Base-by-base conservation (phyloP, 2,113 vertebrate species). In the Thermophis baileyi region DNA sequence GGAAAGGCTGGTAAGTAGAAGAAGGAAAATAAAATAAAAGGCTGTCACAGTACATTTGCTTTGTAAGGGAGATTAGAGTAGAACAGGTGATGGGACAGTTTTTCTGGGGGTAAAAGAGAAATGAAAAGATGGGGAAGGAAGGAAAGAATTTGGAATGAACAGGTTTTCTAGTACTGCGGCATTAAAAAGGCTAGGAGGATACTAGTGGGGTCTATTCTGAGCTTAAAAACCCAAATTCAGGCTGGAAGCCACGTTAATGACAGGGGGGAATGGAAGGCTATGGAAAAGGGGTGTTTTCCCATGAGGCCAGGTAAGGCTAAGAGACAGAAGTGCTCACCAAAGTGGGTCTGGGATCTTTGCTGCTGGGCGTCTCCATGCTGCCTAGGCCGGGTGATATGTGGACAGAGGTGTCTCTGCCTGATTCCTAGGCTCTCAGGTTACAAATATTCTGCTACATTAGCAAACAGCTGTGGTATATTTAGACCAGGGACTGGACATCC, bases 381-480 rank as follows among this genome's bases (percentile, higher is more conserved):
- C 96, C 97, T 92, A 96, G 96, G 97, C 95, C 63, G 96, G 95
- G 97, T 94, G 96, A 96, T 88, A 96, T 97, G 96, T 96, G 97
- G 96, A 91, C 96, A 95, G 93, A 95, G 96, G 97, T 95, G 96
- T 95, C 96, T 96, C 95, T 94, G 96, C 94, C 96, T 94, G 96
- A 97, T 87, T 40, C 95, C 96, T 95, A 94, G 93, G 97, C 97
- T 97, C 97, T 99, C 99, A 95, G 97, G 98, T 99, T 99, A 98
- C 98, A 99, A 97, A 97, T 98, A 98, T 98, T 98, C 98, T 98
- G 98, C 98, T 98, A 98, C 98, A 98, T 98, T 98, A 98, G 98
- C 98, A 99, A 98, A 98, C 97, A 98, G 98, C 97, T 97, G 94
- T 98, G 97, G 98, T 99, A 99, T 99, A 99, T 99, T 99, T 99